These are phyloP conservation scores for Entomobrya proxima DNA, from an alignment of 2,888 invertebrate species.

Conservation along the genomic window DNA sequence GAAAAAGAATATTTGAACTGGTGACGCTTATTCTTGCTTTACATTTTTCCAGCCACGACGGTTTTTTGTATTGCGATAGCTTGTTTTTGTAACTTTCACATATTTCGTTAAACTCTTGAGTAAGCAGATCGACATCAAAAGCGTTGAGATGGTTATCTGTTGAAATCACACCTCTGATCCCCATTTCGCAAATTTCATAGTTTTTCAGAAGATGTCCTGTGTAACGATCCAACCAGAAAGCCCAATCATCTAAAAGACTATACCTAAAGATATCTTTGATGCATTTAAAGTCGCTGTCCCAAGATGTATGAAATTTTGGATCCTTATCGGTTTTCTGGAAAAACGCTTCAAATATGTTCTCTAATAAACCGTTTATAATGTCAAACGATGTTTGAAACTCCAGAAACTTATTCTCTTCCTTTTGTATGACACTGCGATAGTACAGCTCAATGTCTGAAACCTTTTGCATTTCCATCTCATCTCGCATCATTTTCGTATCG, in stretches of 20 bases:
- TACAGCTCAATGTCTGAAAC: slow-evolving; percentile 73
- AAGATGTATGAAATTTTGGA: too few relatives aligned
- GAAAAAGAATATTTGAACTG: too few relatives aligned
- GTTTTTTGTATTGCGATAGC: not conserved
- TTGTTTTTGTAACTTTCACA: not conserved
- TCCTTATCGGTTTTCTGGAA: not conserved
- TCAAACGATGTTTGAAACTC: slow-evolving; percentile 71
- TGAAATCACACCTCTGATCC: not conserved
- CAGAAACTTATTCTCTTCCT: slow-evolving; percentile 74
- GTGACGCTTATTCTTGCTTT: not conserved
- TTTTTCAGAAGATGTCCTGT: not conserved
- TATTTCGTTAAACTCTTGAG: not conserved
- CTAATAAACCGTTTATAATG: slow-evolving; percentile 57
- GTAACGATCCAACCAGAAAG: slow-evolving; percentile 75
- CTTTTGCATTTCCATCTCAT: slow-evolving; percentile 71
- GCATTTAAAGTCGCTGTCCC: not conserved
- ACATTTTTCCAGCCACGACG: not conserved
- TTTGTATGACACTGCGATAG: slow-evolving; percentile 72
- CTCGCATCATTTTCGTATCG: slow-evolving; percentile 72
- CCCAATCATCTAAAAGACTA: slow-evolving; percentile 74
- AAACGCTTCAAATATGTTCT: slow-evolving; percentile 20
- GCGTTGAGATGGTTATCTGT: too few relatives aligned
- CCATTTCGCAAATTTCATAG: not conserved
- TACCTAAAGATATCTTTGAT: slow-evolving; percentile 71
- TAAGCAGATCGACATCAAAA: not conserved